Percentiles rank a stretch among this genome's conserved stretches.
These are phyloP conservation scores for Aphidius ervi DNA, from an alignment of 1,140 invertebrate genomes.

Conservation along the genomic window DNA sequence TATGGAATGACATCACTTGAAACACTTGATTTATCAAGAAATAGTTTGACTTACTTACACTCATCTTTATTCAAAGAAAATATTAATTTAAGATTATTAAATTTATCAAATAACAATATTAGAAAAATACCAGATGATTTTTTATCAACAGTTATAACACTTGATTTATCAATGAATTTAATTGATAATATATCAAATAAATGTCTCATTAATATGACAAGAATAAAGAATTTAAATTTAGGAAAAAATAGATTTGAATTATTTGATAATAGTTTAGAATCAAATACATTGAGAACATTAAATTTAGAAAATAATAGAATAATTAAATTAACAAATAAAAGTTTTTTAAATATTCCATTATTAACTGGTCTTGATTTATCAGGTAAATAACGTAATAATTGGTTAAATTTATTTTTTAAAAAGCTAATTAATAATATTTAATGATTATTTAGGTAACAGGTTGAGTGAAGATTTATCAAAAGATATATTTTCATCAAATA, in stretches of 20 bases:
- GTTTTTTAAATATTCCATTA: constrained; percentile 31
- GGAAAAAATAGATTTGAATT: constrained; percentile 39
- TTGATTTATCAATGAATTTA: constrained; percentile 65
- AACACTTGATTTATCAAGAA: constrained; percentile 62
- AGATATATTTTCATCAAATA: constrained; percentile 59
- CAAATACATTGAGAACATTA: constrained; percentile 31
- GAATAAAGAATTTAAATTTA: constrained; percentile 57
- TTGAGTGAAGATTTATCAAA: constrained; percentile 46
- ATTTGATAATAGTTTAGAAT: constrained; percentile 31
- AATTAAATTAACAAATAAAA: constrained; percentile 29
- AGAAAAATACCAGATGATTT: constrained; percentile 30
- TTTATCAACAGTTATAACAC: constrained; percentile 25
- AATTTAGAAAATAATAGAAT: constrained; percentile 37
- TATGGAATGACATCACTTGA: constrained; percentile 49
- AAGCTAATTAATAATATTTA: neutral
- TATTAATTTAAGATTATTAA: constrained; percentile 55
- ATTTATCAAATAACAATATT: constrained; percentile 62
- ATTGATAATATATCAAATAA: constrained; percentile 56
- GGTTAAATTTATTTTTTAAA: neutral
- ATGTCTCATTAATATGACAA: constrained; percentile 54
- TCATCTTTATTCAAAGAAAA: constrained; percentile 56
- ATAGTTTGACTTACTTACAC: constrained; percentile 57
- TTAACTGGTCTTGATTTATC: constrained; percentile 42
- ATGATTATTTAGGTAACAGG: constrained; percentile 53
- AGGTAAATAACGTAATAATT: constrained; percentile 28